Evolutionary conservation across 2,888 invertebrate species (phyloP).

Genomic region (Ganaspis brasiliensis): DNA sequence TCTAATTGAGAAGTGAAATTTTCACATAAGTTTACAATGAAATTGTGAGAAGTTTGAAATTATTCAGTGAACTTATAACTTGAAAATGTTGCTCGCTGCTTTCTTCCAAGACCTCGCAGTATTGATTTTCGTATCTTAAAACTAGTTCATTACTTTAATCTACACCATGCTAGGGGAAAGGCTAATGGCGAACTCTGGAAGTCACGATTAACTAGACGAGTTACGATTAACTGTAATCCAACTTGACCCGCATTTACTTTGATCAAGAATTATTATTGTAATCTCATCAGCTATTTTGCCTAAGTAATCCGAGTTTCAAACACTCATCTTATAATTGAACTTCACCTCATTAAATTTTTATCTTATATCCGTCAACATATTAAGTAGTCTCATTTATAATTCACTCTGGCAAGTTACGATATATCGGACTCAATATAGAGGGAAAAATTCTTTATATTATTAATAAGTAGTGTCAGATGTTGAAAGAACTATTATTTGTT

Average conservation of each 20-base stretch:
- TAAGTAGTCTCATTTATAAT: not conserved
- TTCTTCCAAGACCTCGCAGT: not conserved
- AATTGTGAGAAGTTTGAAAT: not conserved
- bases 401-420: not conserved
- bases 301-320: not conserved
- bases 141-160: slow-evolving; percentile 13
- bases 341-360: slow-evolving; percentile 6
- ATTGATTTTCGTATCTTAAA: slow-evolving; percentile 27
- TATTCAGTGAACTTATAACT: not conserved
- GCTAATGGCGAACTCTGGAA: slow-evolving; percentile 10
- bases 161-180: not conserved
- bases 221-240: slow-evolving; percentile 31
- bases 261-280: not conserved
- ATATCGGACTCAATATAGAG: not conserved
- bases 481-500: too few relatives aligned
- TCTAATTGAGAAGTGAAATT: not conserved
- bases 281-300: not conserved
- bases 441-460: not conserved
- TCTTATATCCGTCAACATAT: not conserved
- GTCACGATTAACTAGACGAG: slow-evolving; percentile 21
- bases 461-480: too few relatives aligned
- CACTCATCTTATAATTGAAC: not conserved
- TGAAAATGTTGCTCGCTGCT: not conserved
- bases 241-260: slow-evolving; percentile 20
- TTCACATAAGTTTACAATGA: not conserved